Evolutionary conservation across 2,888 invertebrate species (phyloP).

Genomic region (Dryadula phaetusa): DNA sequence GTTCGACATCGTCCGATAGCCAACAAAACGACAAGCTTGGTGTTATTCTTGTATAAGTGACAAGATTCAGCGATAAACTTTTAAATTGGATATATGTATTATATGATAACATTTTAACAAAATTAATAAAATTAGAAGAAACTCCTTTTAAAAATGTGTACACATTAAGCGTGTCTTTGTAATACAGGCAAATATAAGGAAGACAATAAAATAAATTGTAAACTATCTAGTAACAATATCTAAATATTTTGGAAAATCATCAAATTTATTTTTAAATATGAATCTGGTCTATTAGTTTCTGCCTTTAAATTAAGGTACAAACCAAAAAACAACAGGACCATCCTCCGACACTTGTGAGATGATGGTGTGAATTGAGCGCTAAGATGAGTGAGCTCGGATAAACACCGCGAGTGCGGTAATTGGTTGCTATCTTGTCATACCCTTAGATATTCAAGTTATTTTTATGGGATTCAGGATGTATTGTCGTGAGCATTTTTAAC

Average conservation of each 20-base stretch:
- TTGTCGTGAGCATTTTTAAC: conserved; percentile 17
- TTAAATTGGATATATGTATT: conserved; percentile 6
- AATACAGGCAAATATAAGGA: background rate
- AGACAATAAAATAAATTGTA: background rate
- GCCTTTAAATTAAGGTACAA: conserved; percentile 51
- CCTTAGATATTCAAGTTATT: conserved; percentile 45
- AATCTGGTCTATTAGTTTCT: conserved; percentile 1
- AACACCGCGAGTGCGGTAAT: conserved; percentile 76
- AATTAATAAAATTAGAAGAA: background rate
- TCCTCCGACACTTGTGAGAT: conserved; percentile 77
- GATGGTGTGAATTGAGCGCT: conserved; percentile 82
- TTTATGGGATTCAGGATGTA: conserved; percentile 35
- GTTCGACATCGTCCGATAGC: conserved; percentile 78
- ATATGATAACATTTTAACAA: background rate
- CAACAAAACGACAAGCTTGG: conserved; percentile 76
- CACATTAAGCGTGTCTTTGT: background rate
- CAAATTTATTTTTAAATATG: background rate
- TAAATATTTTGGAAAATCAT: background rate
- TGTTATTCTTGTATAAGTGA: conserved; percentile 51
- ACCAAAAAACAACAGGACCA: conserved; percentile 70
- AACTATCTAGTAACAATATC: background rate
- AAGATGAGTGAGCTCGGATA: conserved; percentile 80
- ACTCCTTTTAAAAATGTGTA: background rate
- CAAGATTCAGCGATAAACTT: conserved; percentile 50
- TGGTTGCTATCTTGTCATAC: conserved; percentile 72